Percentiles rank a stretch among this genome's conserved stretches.
phyloP scores from a whole-genome alignment of 2,888 invertebrate species.

The Drosophila birchii region DNA sequence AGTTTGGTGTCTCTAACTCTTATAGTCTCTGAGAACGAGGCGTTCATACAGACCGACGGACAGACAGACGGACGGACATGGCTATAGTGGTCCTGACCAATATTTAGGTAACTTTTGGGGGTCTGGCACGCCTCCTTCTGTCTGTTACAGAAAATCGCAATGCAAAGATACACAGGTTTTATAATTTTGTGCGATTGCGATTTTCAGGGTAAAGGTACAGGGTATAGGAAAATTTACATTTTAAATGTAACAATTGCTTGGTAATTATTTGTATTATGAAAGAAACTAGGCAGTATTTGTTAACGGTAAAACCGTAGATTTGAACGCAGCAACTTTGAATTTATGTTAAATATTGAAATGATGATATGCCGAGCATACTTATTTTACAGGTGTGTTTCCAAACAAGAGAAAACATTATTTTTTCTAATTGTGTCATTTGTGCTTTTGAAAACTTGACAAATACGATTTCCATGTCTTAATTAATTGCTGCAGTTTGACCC shows the following conservation, averaged over 20 bases:
- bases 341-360: not conserved
- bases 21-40: too few species aligned
- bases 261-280: not conserved
- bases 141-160: too few species aligned
- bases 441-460: not conserved
- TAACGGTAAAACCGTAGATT: not conserved
- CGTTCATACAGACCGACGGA: too few species aligned
- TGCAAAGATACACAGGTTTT: too few species aligned
- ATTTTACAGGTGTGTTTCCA: not conserved
- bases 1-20: too few species aligned
- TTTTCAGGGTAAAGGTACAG: too few species aligned
- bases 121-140: too few species aligned
- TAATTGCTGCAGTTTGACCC: conserved; percentile 19
- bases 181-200: too few species aligned
- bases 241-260: not conserved
- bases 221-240: too few species aligned
- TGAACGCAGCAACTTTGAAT: not conserved
- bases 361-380: not conserved
- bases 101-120: too few species aligned
- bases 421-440: not conserved
- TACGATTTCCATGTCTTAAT: conserved; percentile 11
- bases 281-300: not conserved
- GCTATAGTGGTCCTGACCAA: too few species aligned
- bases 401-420: not conserved
- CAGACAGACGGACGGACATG: too few species aligned